Conservation (phyloP, 2,888 invertebrate species). For the Synanthedon formicaeformis region DNA sequence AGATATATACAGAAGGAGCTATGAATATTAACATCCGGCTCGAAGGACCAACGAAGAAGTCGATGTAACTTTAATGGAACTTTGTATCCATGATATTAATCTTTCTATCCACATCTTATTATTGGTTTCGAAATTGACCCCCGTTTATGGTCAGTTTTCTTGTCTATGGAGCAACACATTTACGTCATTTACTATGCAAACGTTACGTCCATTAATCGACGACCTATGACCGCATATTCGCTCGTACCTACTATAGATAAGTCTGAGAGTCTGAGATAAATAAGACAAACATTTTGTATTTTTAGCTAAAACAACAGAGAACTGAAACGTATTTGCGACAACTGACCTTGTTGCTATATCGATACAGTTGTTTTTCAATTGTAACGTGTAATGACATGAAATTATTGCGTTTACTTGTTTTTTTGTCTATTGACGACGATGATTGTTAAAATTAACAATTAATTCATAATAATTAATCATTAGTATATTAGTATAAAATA, state of each 20-base stretch:
- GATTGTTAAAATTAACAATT: too few relatives aligned
- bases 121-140: too few relatives aligned
- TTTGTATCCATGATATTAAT: too few relatives aligned
- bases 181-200: constrained; percentile 8
- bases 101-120: too few relatives aligned
- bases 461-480: too few relatives aligned
- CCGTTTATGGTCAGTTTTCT: too few relatives aligned
- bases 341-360: constrained; percentile 11
- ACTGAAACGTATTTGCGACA: constrained; percentile 7
- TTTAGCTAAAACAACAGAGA: constrained; percentile 13
- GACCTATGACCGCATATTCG: constrained; percentile 6
- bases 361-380: constrained; percentile 17
- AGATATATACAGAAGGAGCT: too few relatives aligned
- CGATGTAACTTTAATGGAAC: too few relatives aligned
- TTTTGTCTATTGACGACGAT: background rate
- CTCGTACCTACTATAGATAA: constrained; percentile 7
- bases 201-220: background rate
- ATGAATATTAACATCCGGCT: too few relatives aligned
- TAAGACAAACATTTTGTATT: constrained; percentile 24
- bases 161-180: constrained; percentile 12
- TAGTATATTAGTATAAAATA: too few relatives aligned
- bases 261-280: constrained; percentile 27
- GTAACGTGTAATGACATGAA: background rate
- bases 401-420: constrained; percentile 13
- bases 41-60: too few relatives aligned